Base-by-base conservation (phyloP, 2,888 invertebrate genomes). In the Diarsia mendica region DNA sequence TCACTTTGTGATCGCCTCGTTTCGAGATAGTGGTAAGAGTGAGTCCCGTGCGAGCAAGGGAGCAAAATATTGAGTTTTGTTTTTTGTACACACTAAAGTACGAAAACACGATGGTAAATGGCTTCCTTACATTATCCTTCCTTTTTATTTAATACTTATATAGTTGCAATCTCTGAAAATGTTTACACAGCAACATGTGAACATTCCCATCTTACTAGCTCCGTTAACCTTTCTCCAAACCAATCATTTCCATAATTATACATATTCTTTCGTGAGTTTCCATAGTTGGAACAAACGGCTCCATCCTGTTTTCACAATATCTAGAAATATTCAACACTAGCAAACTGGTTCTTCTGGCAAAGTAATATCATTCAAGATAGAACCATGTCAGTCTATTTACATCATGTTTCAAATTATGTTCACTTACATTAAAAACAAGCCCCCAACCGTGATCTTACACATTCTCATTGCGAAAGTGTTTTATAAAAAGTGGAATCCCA, bases 401-500 rank as follows among this genome's bases (percentile, higher is more conserved):
- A 11, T n/a, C 49, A 15, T 44, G 23, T 64, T 28, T 77, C 9
- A 20, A 3, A 49, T 8, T 39, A 39, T 79, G 39, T 69, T 61
- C 48, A 39, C 11, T 28, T 28, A 53, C n/a, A 68, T 15, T 44
- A 67, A 53, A 28, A 60, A 55, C 39, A 13, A 28, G 46, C 46
- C n/a, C 13, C 48, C 49, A 53, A 63, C 68, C 55, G 23, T 58
- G 55, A 69, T 61, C 75, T 65, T 55, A 75, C 55, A 67, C 46
- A 83, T 68, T 66, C 28, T 46, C 67, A 60, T 67, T 58, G 77
- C 44, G 84, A 87, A 85, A 87, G 87, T 82, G 61, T n/a, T 67
- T 23, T 33, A 75, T 67, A 87, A 87, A 83, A 88, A 86, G 61
- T 60, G 61, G 69, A 77, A 77, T 85, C 74, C 68, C 82, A 81